Conservation (phyloP, 2,797 vertebrate genomes). For the Avahi laniger region DNA sequence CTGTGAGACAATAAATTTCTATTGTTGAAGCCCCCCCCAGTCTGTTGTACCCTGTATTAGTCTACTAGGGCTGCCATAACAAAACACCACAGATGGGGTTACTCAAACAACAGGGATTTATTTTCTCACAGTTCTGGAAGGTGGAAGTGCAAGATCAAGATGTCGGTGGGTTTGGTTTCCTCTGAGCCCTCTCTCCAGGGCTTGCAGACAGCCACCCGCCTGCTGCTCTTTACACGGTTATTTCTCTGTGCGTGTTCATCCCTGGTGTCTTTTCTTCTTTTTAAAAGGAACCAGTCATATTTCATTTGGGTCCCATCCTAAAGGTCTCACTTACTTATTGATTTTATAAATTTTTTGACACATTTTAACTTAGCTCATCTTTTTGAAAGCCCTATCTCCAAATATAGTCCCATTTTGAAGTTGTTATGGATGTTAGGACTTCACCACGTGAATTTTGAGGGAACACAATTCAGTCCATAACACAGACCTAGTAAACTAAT, state of each 20-base stretch:
- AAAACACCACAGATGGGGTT: not conserved
- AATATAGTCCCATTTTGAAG: not conserved
- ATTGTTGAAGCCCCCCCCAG: not conserved
- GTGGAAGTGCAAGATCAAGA: not conserved
- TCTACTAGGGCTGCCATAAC: too few relatives aligned
- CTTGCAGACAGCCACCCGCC: fast-evolving
- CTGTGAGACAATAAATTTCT: not conserved
- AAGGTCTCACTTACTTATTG: not conserved
- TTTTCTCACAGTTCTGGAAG: not conserved
- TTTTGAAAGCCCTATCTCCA: not conserved
- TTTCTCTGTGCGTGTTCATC: fast-evolving
- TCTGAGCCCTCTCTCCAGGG: not conserved
- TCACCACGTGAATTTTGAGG: not conserved
- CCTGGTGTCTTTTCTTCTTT: not conserved
- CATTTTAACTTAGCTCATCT: not conserved
- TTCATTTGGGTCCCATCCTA: not conserved
- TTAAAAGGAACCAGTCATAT: not conserved
- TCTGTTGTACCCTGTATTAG: too few relatives aligned
- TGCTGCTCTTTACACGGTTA: fast-evolving
- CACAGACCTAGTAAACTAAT: not conserved
- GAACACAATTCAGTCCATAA: not conserved
- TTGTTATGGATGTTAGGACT: not conserved
- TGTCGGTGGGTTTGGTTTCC: not conserved
- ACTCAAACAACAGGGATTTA: not conserved
- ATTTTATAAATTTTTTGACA: too few relatives aligned